Evolutionary conservation across 2,888 invertebrate species (phyloP), one percentile per base, ranked within the genome.

Genomic region (Taenaris catops): DNA sequence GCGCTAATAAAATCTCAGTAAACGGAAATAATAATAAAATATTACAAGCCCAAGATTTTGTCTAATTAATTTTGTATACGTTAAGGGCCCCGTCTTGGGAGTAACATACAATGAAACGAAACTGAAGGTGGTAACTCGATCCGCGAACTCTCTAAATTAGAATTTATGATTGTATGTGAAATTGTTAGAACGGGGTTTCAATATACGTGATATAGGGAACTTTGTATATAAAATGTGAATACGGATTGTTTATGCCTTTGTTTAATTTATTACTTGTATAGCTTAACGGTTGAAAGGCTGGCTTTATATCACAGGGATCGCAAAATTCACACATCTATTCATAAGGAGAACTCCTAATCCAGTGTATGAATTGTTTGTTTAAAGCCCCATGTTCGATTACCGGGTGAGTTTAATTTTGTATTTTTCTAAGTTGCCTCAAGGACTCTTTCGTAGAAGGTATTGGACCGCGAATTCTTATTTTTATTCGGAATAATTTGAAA

Each of bases 151-250:
- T 72, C 68, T 71, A 86, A 86, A 86, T 86, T 81, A 80, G 75
- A 84, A 86, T 86, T 84, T 86, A 86, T 84, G 83, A 84, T 80
- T 84, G 81, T 80, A 74, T 79, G 78, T 80, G 74, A 84, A 80
- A 79, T 81, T 84, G 72, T 79, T 75, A 70, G 70, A 74, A 72
- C 72, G 69, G 21, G 63, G 69, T 76, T 81, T 73, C 73, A 38
- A 41, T 43, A 28, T 41, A 38, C 25, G 8, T 25, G 35, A 33
- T 33, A 29, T 24, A 16, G 18, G 10, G 19, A 27, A 24, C 21
- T 25, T 26, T 25, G 16, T 9, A 8, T 16, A 4, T 12, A 23
- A 31, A 31, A 32, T 25, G 24, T 12, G 24, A 18, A 18, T 16
- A 23, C 5, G 9, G 24, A 25, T 18, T 25, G 24, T 31, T 31